Evolutionary conservation across 2,113 vertebrate species (phyloP), one percentile per base, ranked within the genome.

Genomic region (Melanostigma gelatinosum): DNA sequence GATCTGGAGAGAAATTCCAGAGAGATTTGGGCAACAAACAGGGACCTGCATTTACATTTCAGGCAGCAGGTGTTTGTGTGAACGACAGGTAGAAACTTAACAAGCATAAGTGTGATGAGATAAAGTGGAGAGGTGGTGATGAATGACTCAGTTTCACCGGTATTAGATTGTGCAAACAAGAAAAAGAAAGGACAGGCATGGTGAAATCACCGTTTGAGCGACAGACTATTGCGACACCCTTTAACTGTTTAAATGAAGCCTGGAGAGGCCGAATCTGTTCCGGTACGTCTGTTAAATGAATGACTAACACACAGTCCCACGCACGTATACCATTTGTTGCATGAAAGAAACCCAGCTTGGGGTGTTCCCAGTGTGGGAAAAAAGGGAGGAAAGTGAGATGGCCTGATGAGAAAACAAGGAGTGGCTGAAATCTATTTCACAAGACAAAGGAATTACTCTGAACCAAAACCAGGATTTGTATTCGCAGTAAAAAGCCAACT

Each of bases 361-460:
- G 83, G 83, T 77, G 87, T 82, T 87, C 57, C 69, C 13, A 65
- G 54, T 86, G 82, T 83, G 76, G 72, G 86, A 84, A 85, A 84
- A 66, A 48, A 11, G 46, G 54, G 79, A 79, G 82, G 46, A 54
- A 76, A 69, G 57, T 73, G 57, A 72, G 81, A 75, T 6, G 74
- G 60, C 22, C 61, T 88, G 80, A 80, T 85, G 80, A 79, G 85
- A 88, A 88, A 87, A 87, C 24, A 12, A 87, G 91, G 92, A 89
- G 91, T 87, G 86, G 87, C 68, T 48, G 36, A 55, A 55, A n/a
- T 22, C 7, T 0, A 72, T 85, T 85, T 82, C 85, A 71, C 74
- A 83, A 85, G 73, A 85, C 65, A 82, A 83, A 85, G 27, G 70
- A 81, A 89, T 87, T 62, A 38, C 13, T 55, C 20, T 54, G 27